Base-by-base conservation (phyloP, 2,797 vertebrate species). In the Phrynocephalus vlangalii region DNA sequence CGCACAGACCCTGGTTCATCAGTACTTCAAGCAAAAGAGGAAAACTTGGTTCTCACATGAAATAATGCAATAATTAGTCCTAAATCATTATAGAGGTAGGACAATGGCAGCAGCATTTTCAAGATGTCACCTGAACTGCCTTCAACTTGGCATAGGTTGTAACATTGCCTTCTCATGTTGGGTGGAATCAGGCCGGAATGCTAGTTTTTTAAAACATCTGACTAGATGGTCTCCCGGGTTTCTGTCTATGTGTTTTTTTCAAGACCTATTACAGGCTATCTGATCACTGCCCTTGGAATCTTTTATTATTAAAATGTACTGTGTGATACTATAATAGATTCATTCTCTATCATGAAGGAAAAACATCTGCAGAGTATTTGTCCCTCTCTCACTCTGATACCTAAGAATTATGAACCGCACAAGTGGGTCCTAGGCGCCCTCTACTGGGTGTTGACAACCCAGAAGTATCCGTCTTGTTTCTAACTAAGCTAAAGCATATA, bases 181-280 rank as follows among this genome's bases (percentile, higher is more conserved):
- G n/a, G 60, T 67, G 26, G 33, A 85, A 48, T 30, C 73, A 67
- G 60, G 9, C 60, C 48, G 26, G 66, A 11, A 44, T n/a, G 50
- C 48, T 66, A 28, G 28, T 44, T 60, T 63, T 7, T 63, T 7
- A 76, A 76, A 76, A 78, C 83, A 85, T 67, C 73, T 85, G 83
- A 28, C 10, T 56, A 6, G 6, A 7, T 52, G 50, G 18, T 18
- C 44, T 67, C 10, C 38, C 26, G 44, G 66, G 16, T 38, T 78
- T 67, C 22, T 28, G 77, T 70, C 52, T 11, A 52, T 52, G 52
- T 52, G 52, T 52, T 52, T 52, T 44, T 11, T 9, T 52, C 52
- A 52, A 52, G 52, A 52, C 52, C 52, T 52, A 11, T 52, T 52
- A 52, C 52, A 52, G 52, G 52, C 52, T 52, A 52, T 52, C 8